A percentile compares a stretch with the other conserved stretches of the same genome.
Evolutionary conservation across 2,113 vertebrate species (phyloP).

Genomic region (Silurus asotus): DNA sequence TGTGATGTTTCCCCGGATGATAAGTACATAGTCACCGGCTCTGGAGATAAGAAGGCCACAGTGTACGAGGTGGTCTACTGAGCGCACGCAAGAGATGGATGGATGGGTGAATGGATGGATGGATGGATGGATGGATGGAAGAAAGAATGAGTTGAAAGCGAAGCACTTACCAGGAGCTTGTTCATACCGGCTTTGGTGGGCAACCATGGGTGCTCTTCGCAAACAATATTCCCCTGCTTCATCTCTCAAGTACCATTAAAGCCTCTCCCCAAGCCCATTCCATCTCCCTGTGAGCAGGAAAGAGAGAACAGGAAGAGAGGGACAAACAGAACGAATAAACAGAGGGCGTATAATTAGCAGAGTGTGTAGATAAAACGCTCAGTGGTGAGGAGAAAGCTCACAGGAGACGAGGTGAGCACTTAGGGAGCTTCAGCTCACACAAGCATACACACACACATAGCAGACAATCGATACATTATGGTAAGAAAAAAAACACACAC

Average conservation of each 20-base stretch:
- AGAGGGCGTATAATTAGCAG: conserved; percentile 70
- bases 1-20: conserved; percentile 83
- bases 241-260: conserved; percentile 5
- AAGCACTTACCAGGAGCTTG: conserved; percentile 13
- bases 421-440: conserved; percentile 68
- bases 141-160: conserved; percentile 16
- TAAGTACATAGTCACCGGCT: conserved; percentile 84
- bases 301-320: conserved; percentile 38
- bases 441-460: conserved; percentile 60
- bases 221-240: conserved; percentile 14
- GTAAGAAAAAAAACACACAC: conserved; percentile 64
- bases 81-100: conserved; percentile 48
- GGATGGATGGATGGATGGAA: neutral
- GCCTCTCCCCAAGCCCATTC: neutral
- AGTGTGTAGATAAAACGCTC: conserved; percentile 76
- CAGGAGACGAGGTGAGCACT: conserved; percentile 63
- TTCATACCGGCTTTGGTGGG: conserved; percentile 15
- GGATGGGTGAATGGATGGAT: neutral
- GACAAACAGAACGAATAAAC: conserved; percentile 49
- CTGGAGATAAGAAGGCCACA: conserved; percentile 82
- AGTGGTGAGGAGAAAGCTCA: conserved; percentile 66
- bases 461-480: conserved; percentile 78
- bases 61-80: conserved; percentile 88
- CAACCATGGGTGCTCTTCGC: conserved; percentile 54
- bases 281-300: neutral